Evolutionary conservation across 2,888 invertebrate genomes (phyloP).

Genomic region (Anarsia innoxiella): DNA sequence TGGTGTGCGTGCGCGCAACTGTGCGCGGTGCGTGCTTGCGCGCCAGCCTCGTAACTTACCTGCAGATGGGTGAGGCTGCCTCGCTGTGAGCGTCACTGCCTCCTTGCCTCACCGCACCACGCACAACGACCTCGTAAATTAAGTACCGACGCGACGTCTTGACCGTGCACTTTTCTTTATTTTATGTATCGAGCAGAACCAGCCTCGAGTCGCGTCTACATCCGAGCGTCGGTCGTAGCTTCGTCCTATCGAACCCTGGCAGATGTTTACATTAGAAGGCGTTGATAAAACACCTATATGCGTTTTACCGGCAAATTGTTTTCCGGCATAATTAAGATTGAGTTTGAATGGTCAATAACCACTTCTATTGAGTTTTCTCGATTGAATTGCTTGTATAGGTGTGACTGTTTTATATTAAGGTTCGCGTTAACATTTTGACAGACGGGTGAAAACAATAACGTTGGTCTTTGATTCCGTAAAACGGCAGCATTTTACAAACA

Average conservation of each 20-base stretch:
- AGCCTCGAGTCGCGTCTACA: no score
- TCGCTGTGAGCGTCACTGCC: constrained; percentile 47
- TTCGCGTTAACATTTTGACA: constrained; percentile 36
- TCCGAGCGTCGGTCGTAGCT: constrained; percentile 5
- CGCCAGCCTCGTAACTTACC: constrained; percentile 42
- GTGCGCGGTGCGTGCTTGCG: constrained; percentile 40
- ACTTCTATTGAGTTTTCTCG: constrained; percentile 23
- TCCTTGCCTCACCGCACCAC: constrained; percentile 39
- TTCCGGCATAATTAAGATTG: constrained; percentile 66
- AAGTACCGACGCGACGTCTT: constrained; percentile 56
- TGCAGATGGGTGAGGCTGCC: no score
- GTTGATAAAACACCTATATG: constrained; percentile 42
- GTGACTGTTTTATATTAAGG: constrained; percentile 28
- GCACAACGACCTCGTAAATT: constrained; percentile 67
- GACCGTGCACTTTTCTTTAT: constrained; percentile 50
- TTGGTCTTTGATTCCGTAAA: constrained; percentile 28
- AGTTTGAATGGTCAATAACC: constrained; percentile 59
- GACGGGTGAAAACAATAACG: constrained; percentile 42
- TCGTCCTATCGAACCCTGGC: constrained; percentile 21
- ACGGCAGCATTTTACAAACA: constrained; percentile 37
- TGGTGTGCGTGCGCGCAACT: constrained; percentile 56
- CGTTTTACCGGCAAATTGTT: constrained; percentile 55
- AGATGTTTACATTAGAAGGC: constrained; percentile 47
- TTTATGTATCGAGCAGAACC: constrained; percentile 44
- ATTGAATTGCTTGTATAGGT: constrained; percentile 33